These are phyloP conservation scores for Brachynemurus nebulosus DNA, from an alignment of 2,888 invertebrate genomes.

Conservation along the genomic window DNA sequence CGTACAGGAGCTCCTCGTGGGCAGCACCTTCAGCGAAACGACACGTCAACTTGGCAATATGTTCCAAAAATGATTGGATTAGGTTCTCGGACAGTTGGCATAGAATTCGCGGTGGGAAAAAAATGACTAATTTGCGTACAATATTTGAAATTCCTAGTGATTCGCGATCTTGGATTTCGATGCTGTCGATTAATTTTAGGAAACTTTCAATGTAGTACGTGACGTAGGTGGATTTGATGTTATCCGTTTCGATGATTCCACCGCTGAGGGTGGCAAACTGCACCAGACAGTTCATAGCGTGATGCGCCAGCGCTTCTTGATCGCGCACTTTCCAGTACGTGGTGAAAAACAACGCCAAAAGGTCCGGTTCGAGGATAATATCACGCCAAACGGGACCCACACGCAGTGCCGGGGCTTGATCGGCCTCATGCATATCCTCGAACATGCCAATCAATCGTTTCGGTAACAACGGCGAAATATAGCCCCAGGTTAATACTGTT, in stretches of 20 bases:
- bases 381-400: constrained; percentile 58
- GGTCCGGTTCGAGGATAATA: constrained; percentile 56
- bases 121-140: constrained; percentile 44
- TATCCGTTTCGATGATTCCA: constrained; percentile 34
- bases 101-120: constrained; percentile 38
- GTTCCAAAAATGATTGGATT: constrained; percentile 41
- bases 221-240: constrained; percentile 40
- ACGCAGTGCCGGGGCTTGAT: constrained; percentile 44
- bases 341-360: constrained; percentile 67
- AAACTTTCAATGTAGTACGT: constrained; percentile 44
- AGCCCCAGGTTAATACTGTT: constrained; percentile 69
- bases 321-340: constrained; percentile 69
- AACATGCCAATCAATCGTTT: constrained; percentile 58
- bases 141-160: constrained; percentile 53
- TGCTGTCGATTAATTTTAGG: constrained; percentile 38
- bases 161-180: constrained; percentile 37
- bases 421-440: constrained; percentile 52
- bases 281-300: constrained; percentile 67
- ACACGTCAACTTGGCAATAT: constrained; percentile 47
- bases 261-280: constrained; percentile 63
- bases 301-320: constrained; percentile 58
- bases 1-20: constrained; percentile 40
- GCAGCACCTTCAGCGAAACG: constrained; percentile 47
- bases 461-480: constrained; percentile 51
- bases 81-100: constrained; percentile 33